Evolutionary conservation across 2,797 vertebrate species (phyloP).

Genomic region (Neosilurus mollespiculum): DNA sequence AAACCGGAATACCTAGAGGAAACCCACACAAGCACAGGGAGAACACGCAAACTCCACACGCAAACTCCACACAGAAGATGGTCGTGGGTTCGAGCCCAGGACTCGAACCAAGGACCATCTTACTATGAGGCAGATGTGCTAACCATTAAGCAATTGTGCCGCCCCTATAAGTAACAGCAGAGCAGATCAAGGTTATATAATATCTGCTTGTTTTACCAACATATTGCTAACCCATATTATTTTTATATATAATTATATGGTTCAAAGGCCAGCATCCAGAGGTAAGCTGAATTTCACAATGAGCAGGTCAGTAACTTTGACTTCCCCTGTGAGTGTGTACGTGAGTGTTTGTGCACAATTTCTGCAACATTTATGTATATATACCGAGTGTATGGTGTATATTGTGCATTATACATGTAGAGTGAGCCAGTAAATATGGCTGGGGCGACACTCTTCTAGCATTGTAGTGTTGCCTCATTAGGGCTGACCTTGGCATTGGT

Average conservation of each 20-base stretch:
- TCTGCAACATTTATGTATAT: constrained; percentile 20
- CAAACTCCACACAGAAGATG: no score
- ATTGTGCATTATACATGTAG: constrained; percentile 44
- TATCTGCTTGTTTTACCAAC: neutral
- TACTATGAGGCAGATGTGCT: no score
- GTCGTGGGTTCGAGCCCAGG: no score
- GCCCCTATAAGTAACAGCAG: neutral
- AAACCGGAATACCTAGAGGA: no score
- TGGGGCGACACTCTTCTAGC: constrained; percentile 54
- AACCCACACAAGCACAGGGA: no score
- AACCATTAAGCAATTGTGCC: no score
- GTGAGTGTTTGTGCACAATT: neutral
- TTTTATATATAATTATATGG: neutral
- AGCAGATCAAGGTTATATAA: neutral
- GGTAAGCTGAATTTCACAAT: constrained; percentile 1
- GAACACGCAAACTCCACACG: no score
- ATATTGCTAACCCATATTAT: neutral
- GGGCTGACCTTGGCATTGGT: constrained; percentile 78
- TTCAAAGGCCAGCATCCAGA: neutral
- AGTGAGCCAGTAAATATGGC: constrained; percentile 53
- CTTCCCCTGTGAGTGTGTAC: neutral
- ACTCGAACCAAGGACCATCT: no score
- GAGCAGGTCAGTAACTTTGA: constrained; percentile 3
- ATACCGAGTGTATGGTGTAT: constrained; percentile 20
- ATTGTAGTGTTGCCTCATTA: constrained; percentile 76